Conservation (phyloP, 2,113 vertebrate genomes). For the Pseudorhombus dupliciocellatus region DNA sequence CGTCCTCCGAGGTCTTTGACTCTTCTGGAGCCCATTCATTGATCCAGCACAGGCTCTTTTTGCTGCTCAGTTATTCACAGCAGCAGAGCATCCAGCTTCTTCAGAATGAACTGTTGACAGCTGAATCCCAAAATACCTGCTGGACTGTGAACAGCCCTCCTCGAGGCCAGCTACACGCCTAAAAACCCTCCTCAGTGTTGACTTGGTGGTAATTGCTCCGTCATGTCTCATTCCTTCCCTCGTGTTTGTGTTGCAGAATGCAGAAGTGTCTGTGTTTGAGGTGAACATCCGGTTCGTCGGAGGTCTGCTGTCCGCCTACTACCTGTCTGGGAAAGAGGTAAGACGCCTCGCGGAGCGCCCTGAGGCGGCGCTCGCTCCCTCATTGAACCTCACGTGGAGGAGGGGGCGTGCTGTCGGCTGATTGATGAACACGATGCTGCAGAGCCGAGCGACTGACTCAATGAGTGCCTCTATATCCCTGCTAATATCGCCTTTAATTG, state of each 20-base stretch:
- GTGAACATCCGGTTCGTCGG: slow-evolving; percentile 98
- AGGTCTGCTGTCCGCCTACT: slow-evolving; percentile 96
- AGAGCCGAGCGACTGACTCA: not conserved
- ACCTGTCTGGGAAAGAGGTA: slow-evolving; percentile 98
- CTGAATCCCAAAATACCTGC: too few relatives aligned
- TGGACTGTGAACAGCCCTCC: too few relatives aligned
- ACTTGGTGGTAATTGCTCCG: not conserved
- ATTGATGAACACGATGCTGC: slow-evolving; percentile 1
- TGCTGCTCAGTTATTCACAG: too few relatives aligned
- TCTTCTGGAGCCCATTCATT: too few relatives aligned
- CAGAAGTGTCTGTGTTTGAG: slow-evolving; percentile 97
- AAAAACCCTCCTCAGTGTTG: not conserved
- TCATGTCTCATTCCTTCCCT: not conserved
- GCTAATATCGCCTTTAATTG: not conserved
- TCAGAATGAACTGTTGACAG: not conserved
- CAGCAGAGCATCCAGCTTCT: too few relatives aligned
- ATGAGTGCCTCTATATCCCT: slow-evolving; percentile 8
- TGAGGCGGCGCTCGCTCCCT: not conserved
- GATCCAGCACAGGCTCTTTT: too few relatives aligned
- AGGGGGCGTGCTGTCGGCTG: not conserved
- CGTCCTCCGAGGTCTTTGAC: too few relatives aligned
- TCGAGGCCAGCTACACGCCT: not conserved
- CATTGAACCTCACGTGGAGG: not conserved
- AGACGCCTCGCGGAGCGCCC: slow-evolving; percentile 39
- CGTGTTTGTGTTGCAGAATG: slow-evolving; percentile 82